Base-by-base conservation (phyloP, 2,113 vertebrate genomes). In the Rhinogobius similis region DNA sequence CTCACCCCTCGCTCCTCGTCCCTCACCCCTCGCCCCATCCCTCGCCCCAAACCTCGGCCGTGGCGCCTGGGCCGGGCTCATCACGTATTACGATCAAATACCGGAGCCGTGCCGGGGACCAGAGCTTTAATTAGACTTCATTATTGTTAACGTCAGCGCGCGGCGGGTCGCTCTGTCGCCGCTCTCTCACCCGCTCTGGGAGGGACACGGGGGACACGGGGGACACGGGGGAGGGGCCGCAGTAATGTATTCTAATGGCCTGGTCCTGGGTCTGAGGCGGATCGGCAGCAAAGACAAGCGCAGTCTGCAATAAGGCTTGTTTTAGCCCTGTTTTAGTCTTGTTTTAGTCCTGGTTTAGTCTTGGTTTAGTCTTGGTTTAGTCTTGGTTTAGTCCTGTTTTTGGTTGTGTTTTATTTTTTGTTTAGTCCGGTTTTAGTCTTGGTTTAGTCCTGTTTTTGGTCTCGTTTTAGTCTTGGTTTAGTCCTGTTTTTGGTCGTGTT, bases 71-170 rank as follows among this genome's bases (percentile, higher is more conserved):
- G 66, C 86, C 89, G 90, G 85, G 3, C 88, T 90, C 88, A 89
- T 88, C 79, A 79, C 87, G 78, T 87, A 91, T 92, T 92, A 92
- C 83, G 89, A 92, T 92, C 89, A 92, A 91, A 88, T 62, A 50
- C 39, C 58, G 46, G 70, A 59, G 68, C 56, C 78, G 64, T 79
- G 86, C 75, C 43, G 75, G 1, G 82, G 88, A 89, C 87, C 85
- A 62, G 20, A 67, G 72, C 85, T 91, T 93, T 92, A 92, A 93
- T 94, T 94, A 94, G 90, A 86, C 90, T 85, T 90, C 89, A 92
- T 94, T 92, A 93, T 90, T 92, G 92, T 93, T 92, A 93, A 92
- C 89, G 92, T 93, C 92, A 94, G 90, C 85, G 79, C 72, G 58
- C 75, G 79, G 27, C 74, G 69, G 84, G 71, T 73, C 77, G 24